phyloP scores from a whole-genome alignment of 2,113 vertebrate genomes.

The Chinchilla lanigera region DNA sequence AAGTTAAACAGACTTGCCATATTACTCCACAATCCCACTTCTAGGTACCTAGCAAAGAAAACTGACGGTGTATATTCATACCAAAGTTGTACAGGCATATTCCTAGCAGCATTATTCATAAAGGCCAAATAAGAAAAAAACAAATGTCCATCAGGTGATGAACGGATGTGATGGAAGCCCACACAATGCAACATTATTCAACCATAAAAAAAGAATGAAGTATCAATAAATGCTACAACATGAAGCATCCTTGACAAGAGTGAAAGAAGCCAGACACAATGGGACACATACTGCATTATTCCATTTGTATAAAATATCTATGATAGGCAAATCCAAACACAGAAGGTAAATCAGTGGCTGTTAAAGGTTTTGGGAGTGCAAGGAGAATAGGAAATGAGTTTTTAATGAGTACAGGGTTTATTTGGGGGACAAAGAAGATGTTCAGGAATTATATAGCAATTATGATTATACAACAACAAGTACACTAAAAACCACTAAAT shows the following conservation, averaged over 20 bases:
- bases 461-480: neutral
- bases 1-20: neutral
- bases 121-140: neutral
- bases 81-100: neutral
- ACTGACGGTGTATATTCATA: neutral
- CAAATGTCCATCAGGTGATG: neutral
- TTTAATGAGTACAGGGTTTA: neutral
- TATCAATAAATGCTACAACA: neutral
- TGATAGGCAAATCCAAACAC: neutral
- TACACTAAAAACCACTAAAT: neutral
- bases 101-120: neutral
- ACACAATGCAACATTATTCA: neutral
- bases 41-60: neutral
- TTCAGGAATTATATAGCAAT: neutral
- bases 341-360: neutral
- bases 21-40: neutral
- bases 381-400: neutral
- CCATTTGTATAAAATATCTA: neutral
- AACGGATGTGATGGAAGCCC: neutral
- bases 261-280: conserved; percentile 14
- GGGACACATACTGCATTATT: neutral
- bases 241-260: neutral
- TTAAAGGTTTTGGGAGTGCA: neutral
- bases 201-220: neutral
- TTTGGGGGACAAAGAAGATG: neutral